A percentile compares a stretch with the other conserved stretches of the same genome.
These are phyloP conservation scores for Albula goreensis DNA, from an alignment of 2,113 vertebrate genomes.

Conservation along the genomic window DNA sequence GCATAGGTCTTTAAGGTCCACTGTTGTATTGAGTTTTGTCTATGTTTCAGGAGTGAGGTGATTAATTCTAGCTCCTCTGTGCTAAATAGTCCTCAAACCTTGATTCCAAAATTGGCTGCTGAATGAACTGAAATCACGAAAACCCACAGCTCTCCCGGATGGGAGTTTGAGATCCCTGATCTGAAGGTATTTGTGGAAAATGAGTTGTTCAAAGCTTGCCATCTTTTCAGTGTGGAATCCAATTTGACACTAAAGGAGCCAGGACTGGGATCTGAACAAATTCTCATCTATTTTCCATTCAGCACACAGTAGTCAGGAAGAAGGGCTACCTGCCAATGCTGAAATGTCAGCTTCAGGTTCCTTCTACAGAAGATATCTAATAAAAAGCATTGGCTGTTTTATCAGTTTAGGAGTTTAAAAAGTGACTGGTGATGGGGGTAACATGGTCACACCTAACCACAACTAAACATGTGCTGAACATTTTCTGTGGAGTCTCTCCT, in stretches of 20 bases:
- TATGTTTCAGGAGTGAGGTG: too few relatives aligned
- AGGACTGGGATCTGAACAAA: neutral
- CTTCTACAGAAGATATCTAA: neutral
- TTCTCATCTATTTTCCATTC: constrained; percentile 14
- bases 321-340: neutral
- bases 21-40: too few relatives aligned
- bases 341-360: neutral
- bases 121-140: too few relatives aligned
- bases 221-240: neutral
- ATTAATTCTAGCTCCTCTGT: too few relatives aligned
- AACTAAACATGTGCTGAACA: too few relatives aligned
- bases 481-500: too few relatives aligned
- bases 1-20: too few relatives aligned
- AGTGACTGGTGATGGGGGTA: neutral
- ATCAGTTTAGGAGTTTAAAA: neutral
- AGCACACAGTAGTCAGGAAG: neutral
- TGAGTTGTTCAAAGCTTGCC: neutral
- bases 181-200: neutral
- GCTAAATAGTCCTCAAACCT: too few relatives aligned
- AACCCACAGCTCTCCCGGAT: too few relatives aligned
- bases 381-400: neutral
- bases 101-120: too few relatives aligned
- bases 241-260: neutral
- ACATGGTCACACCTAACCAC: too few relatives aligned
- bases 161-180: neutral